A percentile compares a stretch with the other conserved stretches of the same genome.
Evolutionary conservation across 2,888 invertebrate species (phyloP).

Genomic region (Priocnemis perturbator): DNA sequence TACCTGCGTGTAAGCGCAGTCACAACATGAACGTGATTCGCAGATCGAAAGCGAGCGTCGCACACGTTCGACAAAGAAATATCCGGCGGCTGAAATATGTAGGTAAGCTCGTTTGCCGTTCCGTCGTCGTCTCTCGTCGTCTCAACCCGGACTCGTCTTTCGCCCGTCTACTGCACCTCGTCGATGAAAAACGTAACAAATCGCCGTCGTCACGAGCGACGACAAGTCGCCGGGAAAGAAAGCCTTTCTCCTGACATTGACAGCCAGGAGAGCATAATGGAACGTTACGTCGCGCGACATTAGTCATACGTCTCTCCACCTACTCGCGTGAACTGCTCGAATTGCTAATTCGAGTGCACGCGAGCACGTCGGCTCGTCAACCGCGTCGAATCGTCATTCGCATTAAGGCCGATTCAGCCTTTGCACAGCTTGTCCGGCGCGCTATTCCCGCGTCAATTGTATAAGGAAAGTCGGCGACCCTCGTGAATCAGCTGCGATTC

Average conservation of each 20-base stretch:
- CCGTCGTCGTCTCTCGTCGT: too few relatives aligned
- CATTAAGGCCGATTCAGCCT: too few relatives aligned
- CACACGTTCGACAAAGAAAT: constrained; percentile 56
- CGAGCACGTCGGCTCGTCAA: constrained; percentile 24
- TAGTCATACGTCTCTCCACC: constrained; percentile 47
- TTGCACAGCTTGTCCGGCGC: too few relatives aligned
- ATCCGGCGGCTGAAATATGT: constrained; percentile 58
- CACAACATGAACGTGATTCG: constrained; percentile 21
- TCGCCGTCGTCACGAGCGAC: constrained; percentile 53
- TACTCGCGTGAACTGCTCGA: constrained; percentile 24
- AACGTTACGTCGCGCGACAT: constrained; percentile 52
- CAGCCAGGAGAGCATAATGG: constrained; percentile 32
- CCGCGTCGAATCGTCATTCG: constrained; percentile 13
- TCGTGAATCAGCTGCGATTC: too few relatives aligned
- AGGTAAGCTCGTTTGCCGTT: constrained; percentile 38
- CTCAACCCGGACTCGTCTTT: constrained; percentile 11
- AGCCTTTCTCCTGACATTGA: constrained; percentile 49
- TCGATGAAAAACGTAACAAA: constrained; percentile 60
- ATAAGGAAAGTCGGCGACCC: too few relatives aligned
- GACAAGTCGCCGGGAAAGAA: constrained; percentile 37
- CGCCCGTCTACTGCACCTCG: constrained; percentile 47
- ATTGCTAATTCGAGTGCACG: constrained; percentile 28
- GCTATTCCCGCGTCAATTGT: too few relatives aligned
- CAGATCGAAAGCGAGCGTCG: constrained; percentile 20
- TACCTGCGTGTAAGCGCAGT: background rate